A percentile compares a stretch with the other conserved stretches of the same genome.
Conservation (phyloP, 2,113 vertebrate genomes). For the Acinonyx jubatus region DNA sequence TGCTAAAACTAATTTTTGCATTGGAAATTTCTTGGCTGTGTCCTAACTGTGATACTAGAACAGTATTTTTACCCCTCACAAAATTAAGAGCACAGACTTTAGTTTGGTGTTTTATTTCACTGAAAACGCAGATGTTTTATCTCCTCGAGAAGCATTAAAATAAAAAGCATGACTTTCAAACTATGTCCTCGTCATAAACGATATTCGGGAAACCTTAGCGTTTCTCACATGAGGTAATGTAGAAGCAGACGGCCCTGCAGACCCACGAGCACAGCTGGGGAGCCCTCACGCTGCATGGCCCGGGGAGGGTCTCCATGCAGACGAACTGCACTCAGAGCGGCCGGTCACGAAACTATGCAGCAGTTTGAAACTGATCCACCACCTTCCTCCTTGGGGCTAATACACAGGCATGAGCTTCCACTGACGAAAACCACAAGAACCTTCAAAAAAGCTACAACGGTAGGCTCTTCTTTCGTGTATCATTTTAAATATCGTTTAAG, state of each 20-base stretch:
- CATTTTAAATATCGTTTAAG: conserved; percentile 57
- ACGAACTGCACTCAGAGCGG: conserved; percentile 80
- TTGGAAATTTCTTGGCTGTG: neutral
- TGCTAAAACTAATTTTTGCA: conserved; percentile 36
- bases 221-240: conserved; percentile 1
- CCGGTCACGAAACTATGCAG: conserved; percentile 71
- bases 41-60: conserved; percentile 36
- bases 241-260: conserved; percentile 34
- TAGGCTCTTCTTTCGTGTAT: conserved; percentile 76
- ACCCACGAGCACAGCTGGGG: conserved; percentile 55
- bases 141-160: conserved; percentile 75
- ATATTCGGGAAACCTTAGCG: conserved; percentile 57
- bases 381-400: conserved; percentile 68
- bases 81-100: conserved; percentile 66
- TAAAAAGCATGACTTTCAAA: conserved; percentile 66
- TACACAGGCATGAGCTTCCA: conserved; percentile 62
- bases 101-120: conserved; percentile 71
- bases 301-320: conserved; percentile 56
- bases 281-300: too few species aligned
- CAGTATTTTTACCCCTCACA: conserved; percentile 35
- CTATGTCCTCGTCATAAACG: conserved; percentile 65
- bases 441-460: conserved; percentile 77
- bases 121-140: conserved; percentile 79
- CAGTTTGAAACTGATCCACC: conserved; percentile 71
- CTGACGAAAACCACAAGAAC: conserved; percentile 73